Base-by-base conservation (phyloP, 2,888 invertebrate species). In the Sepioteuthis lessoniana region DNA sequence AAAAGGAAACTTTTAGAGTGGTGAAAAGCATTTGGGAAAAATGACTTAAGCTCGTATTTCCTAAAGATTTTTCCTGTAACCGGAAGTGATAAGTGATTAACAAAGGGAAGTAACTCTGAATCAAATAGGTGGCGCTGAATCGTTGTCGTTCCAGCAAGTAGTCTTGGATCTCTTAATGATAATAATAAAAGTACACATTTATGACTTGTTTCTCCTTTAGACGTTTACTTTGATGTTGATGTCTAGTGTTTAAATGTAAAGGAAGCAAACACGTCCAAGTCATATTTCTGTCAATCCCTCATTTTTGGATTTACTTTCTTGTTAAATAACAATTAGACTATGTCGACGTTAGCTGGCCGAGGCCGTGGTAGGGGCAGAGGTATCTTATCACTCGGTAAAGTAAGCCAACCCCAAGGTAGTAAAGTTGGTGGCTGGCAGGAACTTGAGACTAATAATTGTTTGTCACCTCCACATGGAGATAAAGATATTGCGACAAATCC, bases 301-400 rank as follows among this genome's bases (percentile, higher is more conserved):
- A 35, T 76, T n/a, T 76, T 1, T 76, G 76, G n/a, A 76, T 91
- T 10, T 28, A n/a, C 38, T 91, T 91, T 37, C 16, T 28, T 46
- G 7, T 31, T 38, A 31, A 91, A 38, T 91, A 28, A 91, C 8
- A 19, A 92, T 4, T 46, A 38, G 47, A 46, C 46, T n/a, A 92
- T 92, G 92, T 92, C 92, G 46, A 92, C 92, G 19, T 42, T 42
- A n/a, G 46, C 47, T n/a, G 92, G 92, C 31, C 42, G 92, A 92
- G 92, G 92, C 47, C 92, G 92, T 31, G 92, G 92, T 28, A 42
- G 92, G n/a, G 92, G 92, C 46, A 25, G 92, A 92, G 92, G 92
- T n/a, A 92, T 92, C 25, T 46, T 92, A 21, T 92, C 92, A n/a
- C n/a, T 92, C n/a, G 47, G 92, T 46, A 92, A 92, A 92, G 92